phyloP scores from a whole-genome alignment of 2,888 invertebrate species.

The Tenthredo livida region DNA sequence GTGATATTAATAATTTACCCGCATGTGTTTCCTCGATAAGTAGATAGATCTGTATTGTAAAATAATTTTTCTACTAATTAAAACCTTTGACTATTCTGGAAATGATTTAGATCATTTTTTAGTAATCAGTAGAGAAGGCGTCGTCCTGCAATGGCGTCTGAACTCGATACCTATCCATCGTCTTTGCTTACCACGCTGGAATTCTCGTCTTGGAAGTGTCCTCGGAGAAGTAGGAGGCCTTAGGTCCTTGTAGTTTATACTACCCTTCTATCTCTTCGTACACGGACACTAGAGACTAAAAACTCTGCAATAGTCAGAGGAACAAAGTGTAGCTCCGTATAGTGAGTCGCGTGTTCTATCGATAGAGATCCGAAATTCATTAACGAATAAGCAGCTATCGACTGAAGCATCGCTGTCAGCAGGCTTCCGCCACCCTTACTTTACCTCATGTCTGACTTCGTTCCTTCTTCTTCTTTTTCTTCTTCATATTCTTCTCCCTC shows the following conservation, averaged over 20 bases:
- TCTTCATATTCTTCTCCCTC: not conserved
- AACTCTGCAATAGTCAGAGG: constrained; percentile 10
- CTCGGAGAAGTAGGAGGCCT: constrained; percentile 12
- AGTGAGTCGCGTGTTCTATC: constrained; percentile 35
- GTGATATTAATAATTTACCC: not conserved
- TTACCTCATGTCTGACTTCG: not conserved
- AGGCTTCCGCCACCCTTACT: not conserved
- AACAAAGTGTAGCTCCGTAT: not conserved
- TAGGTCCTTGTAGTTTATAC: constrained; percentile 27
- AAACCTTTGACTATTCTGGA: not conserved
- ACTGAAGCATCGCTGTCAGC: constrained; percentile 38
- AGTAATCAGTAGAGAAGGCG: not conserved
- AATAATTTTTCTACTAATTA: not conserved
- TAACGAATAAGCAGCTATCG: constrained; percentile 36
- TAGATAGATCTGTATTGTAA: not conserved
- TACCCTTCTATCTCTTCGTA: constrained; percentile 9
- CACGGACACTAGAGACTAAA: not conserved
- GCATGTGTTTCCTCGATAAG: not conserved
- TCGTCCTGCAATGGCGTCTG: not conserved
- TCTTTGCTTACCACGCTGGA: constrained; percentile 40
- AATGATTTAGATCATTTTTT: constrained; percentile 5
- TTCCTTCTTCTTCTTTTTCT: not conserved
- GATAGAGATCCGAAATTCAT: constrained; percentile 35
- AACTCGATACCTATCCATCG: constrained; percentile 22
- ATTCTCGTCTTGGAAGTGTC: constrained; percentile 16